These are phyloP conservation scores for Heptranchias perlo DNA, from an alignment of 2,113 vertebrate genomes.

Conservation along the genomic window DNA sequence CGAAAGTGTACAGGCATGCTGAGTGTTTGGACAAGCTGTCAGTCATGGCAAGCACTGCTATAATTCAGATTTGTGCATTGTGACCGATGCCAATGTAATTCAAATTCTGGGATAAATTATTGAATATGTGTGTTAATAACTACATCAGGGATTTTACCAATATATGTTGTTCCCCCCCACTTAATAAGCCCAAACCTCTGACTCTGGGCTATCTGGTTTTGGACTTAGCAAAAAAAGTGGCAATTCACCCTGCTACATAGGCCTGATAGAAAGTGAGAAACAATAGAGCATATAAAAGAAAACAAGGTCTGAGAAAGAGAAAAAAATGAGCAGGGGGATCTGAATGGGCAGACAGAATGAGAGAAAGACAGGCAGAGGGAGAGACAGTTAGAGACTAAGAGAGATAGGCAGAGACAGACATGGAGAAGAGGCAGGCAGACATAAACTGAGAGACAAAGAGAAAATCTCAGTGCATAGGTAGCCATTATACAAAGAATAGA, in stretches of 20 bases:
- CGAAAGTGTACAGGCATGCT: not conserved
- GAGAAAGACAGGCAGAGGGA: not conserved
- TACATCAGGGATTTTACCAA: not conserved
- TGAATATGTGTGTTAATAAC: not conserved
- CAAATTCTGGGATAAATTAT: not conserved
- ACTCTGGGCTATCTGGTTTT: not conserved
- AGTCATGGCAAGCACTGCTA: not conserved
- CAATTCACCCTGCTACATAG: not conserved
- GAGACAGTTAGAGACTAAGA: not conserved
- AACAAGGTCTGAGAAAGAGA: not conserved
- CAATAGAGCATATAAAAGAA: not conserved
- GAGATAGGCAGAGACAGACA: not conserved
- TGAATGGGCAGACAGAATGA: not conserved
- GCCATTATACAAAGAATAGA: not conserved
- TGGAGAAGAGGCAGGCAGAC: too few relatives aligned
- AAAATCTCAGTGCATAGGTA: not conserved
- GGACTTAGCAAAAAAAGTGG: not conserved
- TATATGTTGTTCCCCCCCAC: too few relatives aligned
- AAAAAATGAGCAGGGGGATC: not conserved
- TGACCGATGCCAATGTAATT: not conserved
- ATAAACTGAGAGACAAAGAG: not conserved
- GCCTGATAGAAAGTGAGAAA: not conserved
- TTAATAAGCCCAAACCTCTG: not conserved
- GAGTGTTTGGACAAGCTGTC: not conserved
- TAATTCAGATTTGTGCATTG: not conserved